phyloP scores from a whole-genome alignment of 2,888 invertebrate genomes.

The Drosophila testacea region DNA sequence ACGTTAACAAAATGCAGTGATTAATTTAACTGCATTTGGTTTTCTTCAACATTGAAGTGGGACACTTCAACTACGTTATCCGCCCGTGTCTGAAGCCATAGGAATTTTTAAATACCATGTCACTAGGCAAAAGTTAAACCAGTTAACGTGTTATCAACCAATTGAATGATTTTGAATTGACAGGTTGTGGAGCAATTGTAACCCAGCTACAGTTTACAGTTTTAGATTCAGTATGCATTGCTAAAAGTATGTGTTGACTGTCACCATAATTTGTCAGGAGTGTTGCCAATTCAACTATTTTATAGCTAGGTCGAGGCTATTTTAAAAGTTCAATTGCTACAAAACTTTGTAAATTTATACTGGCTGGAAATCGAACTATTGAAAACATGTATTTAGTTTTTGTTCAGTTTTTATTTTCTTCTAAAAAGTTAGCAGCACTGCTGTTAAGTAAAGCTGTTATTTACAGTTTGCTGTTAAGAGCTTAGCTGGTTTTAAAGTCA shows the following conservation, averaged over 20 bases:
- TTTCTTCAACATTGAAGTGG: slow-evolving; percentile 31
- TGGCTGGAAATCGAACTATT: no score
- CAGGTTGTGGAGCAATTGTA: slow-evolving; percentile 29
- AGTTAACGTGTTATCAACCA: slow-evolving; percentile 10
- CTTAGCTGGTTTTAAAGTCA: not conserved
- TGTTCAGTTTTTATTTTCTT: no score
- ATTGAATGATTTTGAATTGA: slow-evolving; percentile 11
- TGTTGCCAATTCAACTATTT: no score
- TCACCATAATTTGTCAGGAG: no score
- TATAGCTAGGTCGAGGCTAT: no score
- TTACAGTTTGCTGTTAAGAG: not conserved
- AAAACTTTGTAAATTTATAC: no score
- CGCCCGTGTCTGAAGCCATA: slow-evolving; percentile 45
- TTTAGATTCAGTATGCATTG: not conserved
- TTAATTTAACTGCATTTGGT: slow-evolving; percentile 8
- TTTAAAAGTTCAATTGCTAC: no score
- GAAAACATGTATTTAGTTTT: no score
- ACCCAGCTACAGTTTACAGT: not conserved
- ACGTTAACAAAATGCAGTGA: slow-evolving; percentile 2
- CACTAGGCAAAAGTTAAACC: slow-evolving; percentile 12
- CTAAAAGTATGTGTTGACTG: not conserved
- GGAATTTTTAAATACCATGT: slow-evolving; percentile 13
- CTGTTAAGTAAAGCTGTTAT: not conserved
- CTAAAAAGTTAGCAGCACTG: no score
- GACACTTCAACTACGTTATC: slow-evolving; percentile 33